Conservation (phyloP, 2,113 vertebrate species). For the Callaeas wilsoni region DNA sequence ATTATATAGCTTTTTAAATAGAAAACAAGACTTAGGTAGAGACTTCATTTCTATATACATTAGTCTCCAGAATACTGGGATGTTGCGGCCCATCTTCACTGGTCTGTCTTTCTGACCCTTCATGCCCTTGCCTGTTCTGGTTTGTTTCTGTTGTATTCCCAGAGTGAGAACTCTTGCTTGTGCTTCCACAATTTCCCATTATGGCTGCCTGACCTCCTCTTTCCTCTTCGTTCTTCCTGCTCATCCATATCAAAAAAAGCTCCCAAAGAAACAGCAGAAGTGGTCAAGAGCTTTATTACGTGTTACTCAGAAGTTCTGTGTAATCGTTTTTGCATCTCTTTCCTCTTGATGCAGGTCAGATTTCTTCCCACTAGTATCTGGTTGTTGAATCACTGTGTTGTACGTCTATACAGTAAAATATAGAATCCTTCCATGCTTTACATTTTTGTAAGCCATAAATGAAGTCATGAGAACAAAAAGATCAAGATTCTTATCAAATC, state of each 20-base stretch:
- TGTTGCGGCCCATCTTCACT: not conserved
- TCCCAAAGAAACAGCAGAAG: not conserved
- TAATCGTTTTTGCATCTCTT: not conserved
- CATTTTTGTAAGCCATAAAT: not conserved
- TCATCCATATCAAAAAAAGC: not conserved
- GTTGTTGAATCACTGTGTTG: not conserved
- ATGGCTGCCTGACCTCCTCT: not conserved
- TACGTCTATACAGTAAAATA: not conserved
- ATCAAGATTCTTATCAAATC: not conserved
- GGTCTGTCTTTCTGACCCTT: not conserved
- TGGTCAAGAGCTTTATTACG: not conserved
- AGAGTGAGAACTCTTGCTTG: not conserved
- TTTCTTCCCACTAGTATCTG: not conserved
- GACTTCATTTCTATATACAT: fast-evolving
- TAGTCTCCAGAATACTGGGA: not conserved
- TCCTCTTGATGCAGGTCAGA: not conserved
- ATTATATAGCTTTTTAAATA: not conserved
- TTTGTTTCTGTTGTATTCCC: not conserved
- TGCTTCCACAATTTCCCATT: not conserved
- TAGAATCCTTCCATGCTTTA: not conserved
- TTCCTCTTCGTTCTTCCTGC: not conserved
- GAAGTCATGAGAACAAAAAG: not conserved
- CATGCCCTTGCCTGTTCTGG: fast-evolving
- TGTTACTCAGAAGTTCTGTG: not conserved
- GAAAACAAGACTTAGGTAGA: not conserved